A percentile compares a stretch with the other conserved stretches of the same genome.
Conservation (phyloP, 1,140 invertebrate species). For the Drosophila ogumai region DNA sequence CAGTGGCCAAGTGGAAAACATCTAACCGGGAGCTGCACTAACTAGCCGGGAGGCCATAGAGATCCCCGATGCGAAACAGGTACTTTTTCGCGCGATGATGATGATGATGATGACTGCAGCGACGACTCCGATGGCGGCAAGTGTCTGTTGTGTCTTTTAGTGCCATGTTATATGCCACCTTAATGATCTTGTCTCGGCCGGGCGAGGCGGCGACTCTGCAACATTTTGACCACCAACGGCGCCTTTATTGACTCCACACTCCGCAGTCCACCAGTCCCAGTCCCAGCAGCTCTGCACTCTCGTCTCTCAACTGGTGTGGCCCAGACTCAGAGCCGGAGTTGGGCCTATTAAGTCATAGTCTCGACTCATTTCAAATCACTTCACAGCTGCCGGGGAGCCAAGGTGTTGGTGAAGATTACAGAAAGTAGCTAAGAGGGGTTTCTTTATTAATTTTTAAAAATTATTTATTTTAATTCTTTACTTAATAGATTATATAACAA, state of each 20-base stretch:
- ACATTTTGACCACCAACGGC: slow-evolving; percentile 84
- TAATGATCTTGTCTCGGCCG: slow-evolving; percentile 84
- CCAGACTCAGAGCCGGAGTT: slow-evolving; percentile 46
- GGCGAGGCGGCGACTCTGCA: slow-evolving; percentile 59
- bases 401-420: slow-evolving; percentile 5
- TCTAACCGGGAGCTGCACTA: slow-evolving; percentile 67
- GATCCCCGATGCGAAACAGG: slow-evolving; percentile 71
- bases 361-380: slow-evolving; percentile 70
- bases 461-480: not conserved
- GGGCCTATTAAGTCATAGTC: slow-evolving; percentile 84
- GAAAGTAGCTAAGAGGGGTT: not conserved
- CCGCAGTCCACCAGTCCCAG: slow-evolving; percentile 12
- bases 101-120: slow-evolving; percentile 20
- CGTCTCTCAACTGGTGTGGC: slow-evolving; percentile 48
- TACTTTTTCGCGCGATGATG: slow-evolving; percentile 65
- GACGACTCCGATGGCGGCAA: slow-evolving; percentile 56
- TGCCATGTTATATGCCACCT: slow-evolving; percentile 84
- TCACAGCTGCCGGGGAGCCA: slow-evolving; percentile 59
- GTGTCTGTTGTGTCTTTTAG: slow-evolving; percentile 82
- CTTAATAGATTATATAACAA: too few species aligned
- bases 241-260: slow-evolving; percentile 82
- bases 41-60: slow-evolving; percentile 55
- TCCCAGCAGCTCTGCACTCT: slow-evolving; percentile 21
- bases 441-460: not conserved
- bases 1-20: slow-evolving; percentile 50